Base-by-base conservation (phyloP, 2,113 vertebrate genomes). In the Oncorhynchus kisutch region DNA sequence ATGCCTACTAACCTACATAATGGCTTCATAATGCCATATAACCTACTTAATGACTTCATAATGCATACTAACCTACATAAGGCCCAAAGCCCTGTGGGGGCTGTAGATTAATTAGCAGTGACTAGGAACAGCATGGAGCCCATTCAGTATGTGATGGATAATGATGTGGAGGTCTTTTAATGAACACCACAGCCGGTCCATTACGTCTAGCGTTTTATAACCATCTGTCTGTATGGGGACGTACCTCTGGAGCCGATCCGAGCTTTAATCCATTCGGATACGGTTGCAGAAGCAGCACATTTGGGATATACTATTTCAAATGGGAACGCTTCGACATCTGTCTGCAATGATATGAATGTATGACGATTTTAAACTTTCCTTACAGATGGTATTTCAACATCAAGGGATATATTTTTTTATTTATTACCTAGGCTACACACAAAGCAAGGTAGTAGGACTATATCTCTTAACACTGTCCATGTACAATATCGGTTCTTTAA, bases 161-260 rank as follows among this genome's bases (percentile, higher is more conserved):
- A 71, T 65, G 75, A 54, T 71, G 62, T 57, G 27, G 27, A 29
- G 66, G 54, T 45, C 25, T 16, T 67, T 57, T 85, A 9, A 71
- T 68, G 62, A 74, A 72, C 77, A 64, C 54, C 76, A 57, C 67
- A 68, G 72, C 73, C 77, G 51, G 71, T 82, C 75, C 71, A 82
- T 74, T 71, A 49, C 65, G 74, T 83, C 54, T 77, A 29, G 68
- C 59, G 65, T 78, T 65, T 75, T 12, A 67, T 83, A 79, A 69
- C 68, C 39, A 64, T 51, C 73, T 71, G 49, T 39, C 39, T 8
- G 39, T 9, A 9, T 20, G 51, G 59, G 67, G 76, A 68, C 54
- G 31, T n/a, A 16, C 73, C 6, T 54, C 72, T 78, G 77, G 78
- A 86, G 7, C 29, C 5, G 31, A 31, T 65, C 62, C 74, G 81